phyloP scores from a whole-genome alignment of 1,140 invertebrate genomes.

The Holcopasites calliopsidis region DNA sequence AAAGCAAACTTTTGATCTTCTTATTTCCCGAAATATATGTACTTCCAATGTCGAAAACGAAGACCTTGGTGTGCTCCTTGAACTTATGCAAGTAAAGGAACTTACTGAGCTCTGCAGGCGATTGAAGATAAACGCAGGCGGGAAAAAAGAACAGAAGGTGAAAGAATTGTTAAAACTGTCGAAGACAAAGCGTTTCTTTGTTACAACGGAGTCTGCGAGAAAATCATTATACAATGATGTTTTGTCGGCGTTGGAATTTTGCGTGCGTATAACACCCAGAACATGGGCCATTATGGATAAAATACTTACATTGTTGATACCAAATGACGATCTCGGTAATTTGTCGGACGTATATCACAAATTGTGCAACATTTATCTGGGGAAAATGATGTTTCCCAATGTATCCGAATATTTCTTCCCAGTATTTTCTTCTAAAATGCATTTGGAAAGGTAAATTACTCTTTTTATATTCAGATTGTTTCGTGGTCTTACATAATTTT shows the following conservation, averaged over 20 bases:
- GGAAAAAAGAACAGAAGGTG: slow-evolving; percentile 62
- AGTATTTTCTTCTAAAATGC: slow-evolving; percentile 66
- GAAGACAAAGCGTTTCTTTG: slow-evolving; percentile 60
- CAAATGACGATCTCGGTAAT: slow-evolving; percentile 63
- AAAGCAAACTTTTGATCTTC: slow-evolving; percentile 52
- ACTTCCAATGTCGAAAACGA: slow-evolving; percentile 51
- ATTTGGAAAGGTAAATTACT: slow-evolving; percentile 62
- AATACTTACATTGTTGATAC: slow-evolving; percentile 69
- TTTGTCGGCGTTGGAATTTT: slow-evolving; percentile 62
- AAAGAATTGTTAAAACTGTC: slow-evolving; percentile 57
- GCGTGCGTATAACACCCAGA: slow-evolving; percentile 58
- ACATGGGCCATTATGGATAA: slow-evolving; percentile 65
- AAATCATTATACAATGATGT: slow-evolving; percentile 30
- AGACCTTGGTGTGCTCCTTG: slow-evolving; percentile 52
- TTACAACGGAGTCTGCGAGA: slow-evolving; percentile 52
- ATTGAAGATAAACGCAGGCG: slow-evolving; percentile 55
- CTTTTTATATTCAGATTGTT: background rate
- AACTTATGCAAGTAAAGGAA: slow-evolving; percentile 66
- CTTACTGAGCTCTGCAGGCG: slow-evolving; percentile 56
- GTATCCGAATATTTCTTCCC: slow-evolving; percentile 62
- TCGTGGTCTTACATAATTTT: too few species aligned
- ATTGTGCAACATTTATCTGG: slow-evolving; percentile 59
- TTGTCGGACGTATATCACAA: slow-evolving; percentile 63
- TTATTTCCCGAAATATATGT: slow-evolving; percentile 61
- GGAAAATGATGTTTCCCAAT: slow-evolving; percentile 61